These are phyloP conservation scores for Oreochromis mossambicus DNA, from an alignment of 2,797 vertebrate genomes.

Conservation along the genomic window DNA sequence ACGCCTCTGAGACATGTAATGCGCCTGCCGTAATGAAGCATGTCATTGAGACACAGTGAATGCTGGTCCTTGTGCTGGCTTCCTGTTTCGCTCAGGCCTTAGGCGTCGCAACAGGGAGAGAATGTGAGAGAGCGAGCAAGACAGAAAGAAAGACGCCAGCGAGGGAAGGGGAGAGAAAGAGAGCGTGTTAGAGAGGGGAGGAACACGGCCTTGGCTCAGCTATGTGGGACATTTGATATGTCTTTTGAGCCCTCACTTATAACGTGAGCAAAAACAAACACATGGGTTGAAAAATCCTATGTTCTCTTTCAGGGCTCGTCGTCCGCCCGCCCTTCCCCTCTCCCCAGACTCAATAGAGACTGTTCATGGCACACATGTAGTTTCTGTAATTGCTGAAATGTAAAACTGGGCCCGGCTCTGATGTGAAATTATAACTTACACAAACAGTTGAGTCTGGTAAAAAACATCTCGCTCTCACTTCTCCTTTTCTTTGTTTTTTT, in stretches of 20 bases:
- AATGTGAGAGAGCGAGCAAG: slow-evolving; percentile 63
- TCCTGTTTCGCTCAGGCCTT: slow-evolving; percentile 75
- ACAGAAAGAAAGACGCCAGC: slow-evolving; percentile 65
- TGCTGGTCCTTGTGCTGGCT: slow-evolving; percentile 75
- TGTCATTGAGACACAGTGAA: slow-evolving; percentile 79
- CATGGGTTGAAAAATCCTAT: slow-evolving; percentile 72
- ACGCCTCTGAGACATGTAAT: slow-evolving; percentile 69
- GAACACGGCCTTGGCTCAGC: slow-evolving; percentile 75
- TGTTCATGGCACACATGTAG: slow-evolving; percentile 73
- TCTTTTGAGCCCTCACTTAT: slow-evolving; percentile 78
- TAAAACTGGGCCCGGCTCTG: slow-evolving; percentile 68
- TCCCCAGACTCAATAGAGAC: slow-evolving; percentile 74
- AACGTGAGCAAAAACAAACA: slow-evolving; percentile 82
- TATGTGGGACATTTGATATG: slow-evolving; percentile 78
- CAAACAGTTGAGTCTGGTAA: slow-evolving; percentile 68
- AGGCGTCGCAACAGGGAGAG: slow-evolving; percentile 71
- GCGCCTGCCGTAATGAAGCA: slow-evolving; percentile 70
- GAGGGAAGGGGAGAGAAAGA: slow-evolving; percentile 58
- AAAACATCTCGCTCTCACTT: slow-evolving; percentile 65
- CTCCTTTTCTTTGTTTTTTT: slow-evolving; percentile 45
- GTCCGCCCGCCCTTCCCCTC: slow-evolving; percentile 48
- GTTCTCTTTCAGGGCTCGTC: slow-evolving; percentile 63
- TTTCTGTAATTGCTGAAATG: slow-evolving; percentile 79
- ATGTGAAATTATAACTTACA: slow-evolving; percentile 77
- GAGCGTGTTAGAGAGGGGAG: slow-evolving; percentile 70